A percentile compares a stretch with the other conserved stretches of the same genome.
Conservation (phyloP, 2,888 invertebrate genomes). For the Operophtera brumata region DNA sequence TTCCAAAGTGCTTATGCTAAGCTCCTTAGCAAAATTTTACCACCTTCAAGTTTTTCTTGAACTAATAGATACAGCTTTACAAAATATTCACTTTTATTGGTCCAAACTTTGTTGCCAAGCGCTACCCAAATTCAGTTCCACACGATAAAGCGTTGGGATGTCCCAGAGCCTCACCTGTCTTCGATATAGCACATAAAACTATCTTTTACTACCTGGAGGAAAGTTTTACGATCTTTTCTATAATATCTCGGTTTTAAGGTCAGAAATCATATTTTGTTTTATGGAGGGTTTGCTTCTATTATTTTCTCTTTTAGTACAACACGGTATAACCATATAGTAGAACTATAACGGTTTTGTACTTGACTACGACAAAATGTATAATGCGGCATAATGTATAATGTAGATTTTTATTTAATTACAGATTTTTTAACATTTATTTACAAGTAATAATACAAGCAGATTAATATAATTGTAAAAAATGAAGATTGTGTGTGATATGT, state of each 20-base stretch:
- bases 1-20: no score
- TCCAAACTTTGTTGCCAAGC: constrained; percentile 25
- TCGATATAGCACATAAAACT: constrained; percentile 62
- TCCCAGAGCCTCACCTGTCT: constrained; percentile 57
- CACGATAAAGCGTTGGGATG: constrained; percentile 40
- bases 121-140: constrained; percentile 35
- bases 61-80: neutral
- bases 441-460: no score
- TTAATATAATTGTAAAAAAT: no score
- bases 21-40: no score
- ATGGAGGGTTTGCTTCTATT: neutral
- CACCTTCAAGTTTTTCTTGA: neutral
- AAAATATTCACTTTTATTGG: neutral
- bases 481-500: no score
- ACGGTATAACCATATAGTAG: no score
- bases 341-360: no score
- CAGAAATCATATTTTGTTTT: constrained; percentile 8
- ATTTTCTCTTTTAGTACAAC: neutral
- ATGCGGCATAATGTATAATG: no score
- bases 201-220: constrained; percentile 61
- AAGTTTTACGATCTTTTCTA: constrained; percentile 54
- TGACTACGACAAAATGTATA: no score
- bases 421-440: no score
- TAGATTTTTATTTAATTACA: no score
- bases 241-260: constrained; percentile 12